These are phyloP conservation scores for Orius insidiosus DNA, from an alignment of 1,140 invertebrate species.

Conservation along the genomic window DNA sequence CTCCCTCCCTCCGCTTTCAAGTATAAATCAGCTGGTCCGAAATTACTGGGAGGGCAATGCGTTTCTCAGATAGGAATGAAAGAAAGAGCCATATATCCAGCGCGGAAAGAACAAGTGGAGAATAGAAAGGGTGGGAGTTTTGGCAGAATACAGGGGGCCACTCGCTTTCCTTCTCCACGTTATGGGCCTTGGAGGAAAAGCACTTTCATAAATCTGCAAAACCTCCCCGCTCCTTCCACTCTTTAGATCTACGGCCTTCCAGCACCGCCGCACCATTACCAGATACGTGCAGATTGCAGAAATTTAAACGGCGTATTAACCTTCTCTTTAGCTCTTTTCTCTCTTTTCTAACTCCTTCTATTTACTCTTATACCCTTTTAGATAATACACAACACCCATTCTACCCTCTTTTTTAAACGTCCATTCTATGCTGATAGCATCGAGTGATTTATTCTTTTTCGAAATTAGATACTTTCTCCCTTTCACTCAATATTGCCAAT, in stretches of 20 bases:
- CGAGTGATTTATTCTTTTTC: constrained; percentile 3
- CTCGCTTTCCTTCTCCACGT: background rate
- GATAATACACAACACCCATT: background rate
- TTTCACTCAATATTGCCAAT: too few species aligned
- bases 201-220: constrained; percentile 10
- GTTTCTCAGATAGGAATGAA: constrained; percentile 12
- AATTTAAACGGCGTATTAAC: constrained; percentile 8
- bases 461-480: too few species aligned
- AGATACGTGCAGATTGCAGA: constrained; percentile 12
- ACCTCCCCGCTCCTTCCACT: background rate
- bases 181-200: background rate
- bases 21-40: constrained; percentile 7
- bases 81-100: constrained; percentile 10
- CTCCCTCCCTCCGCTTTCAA: constrained; percentile 3
- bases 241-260: constrained; percentile 3
- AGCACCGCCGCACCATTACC: constrained; percentile 7
- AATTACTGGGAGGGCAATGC: constrained; percentile 11
- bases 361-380: background rate
- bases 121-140: constrained; percentile 5
- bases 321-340: constrained; percentile 2
- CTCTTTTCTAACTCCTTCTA: background rate
- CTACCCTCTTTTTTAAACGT: background rate
- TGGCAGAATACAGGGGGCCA: constrained; percentile 7
- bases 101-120: background rate
- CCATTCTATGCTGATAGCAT: background rate